phyloP scores from a whole-genome alignment of 1,140 invertebrate species.

The Dinoponera quadriceps region DNA sequence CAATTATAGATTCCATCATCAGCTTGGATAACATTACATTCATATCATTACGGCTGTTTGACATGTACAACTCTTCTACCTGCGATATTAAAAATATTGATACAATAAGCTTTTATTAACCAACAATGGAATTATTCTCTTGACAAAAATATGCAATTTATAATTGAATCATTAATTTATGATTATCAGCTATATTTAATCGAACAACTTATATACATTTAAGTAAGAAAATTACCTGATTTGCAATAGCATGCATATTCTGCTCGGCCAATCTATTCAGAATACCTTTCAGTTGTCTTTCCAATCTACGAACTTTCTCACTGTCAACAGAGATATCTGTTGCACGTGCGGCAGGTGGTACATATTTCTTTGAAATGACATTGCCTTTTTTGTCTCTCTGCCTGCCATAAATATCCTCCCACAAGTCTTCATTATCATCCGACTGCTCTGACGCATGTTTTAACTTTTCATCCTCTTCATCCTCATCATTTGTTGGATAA shows the following conservation, averaged over 20 bases:
- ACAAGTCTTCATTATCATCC: slow-evolving; percentile 82
- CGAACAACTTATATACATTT: background rate
- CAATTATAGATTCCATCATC: slow-evolving; percentile 89
- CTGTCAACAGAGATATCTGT: slow-evolving; percentile 81
- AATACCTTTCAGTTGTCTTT: slow-evolving; percentile 93
- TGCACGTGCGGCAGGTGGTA: slow-evolving; percentile 92
- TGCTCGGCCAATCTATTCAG: slow-evolving; percentile 95
- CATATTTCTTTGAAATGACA: slow-evolving; percentile 90
- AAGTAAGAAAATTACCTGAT: slow-evolving; percentile 85
- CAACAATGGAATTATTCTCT: slow-evolving; percentile 36
- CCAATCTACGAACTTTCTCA: slow-evolving; percentile 88
- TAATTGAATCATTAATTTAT: slow-evolving; percentile 25
- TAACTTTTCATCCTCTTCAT: slow-evolving; percentile 64
- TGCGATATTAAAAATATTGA: slow-evolving; percentile 77
- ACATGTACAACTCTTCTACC: slow-evolving; percentile 91
- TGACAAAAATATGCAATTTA: slow-evolving; percentile 60
- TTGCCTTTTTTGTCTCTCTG: slow-evolving; percentile 92
- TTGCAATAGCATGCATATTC: slow-evolving; percentile 94
- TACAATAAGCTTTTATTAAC: slow-evolving; percentile 28
- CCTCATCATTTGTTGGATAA: slow-evolving; percentile 68
- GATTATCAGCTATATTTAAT: background rate
- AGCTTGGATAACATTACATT: slow-evolving; percentile 91
- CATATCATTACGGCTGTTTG: slow-evolving; percentile 93
- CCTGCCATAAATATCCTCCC: slow-evolving; percentile 98
- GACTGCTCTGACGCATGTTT: slow-evolving; percentile 68